Conservation (phyloP, 2,888 invertebrate genomes). For the Brachynemurus nebulosus region DNA sequence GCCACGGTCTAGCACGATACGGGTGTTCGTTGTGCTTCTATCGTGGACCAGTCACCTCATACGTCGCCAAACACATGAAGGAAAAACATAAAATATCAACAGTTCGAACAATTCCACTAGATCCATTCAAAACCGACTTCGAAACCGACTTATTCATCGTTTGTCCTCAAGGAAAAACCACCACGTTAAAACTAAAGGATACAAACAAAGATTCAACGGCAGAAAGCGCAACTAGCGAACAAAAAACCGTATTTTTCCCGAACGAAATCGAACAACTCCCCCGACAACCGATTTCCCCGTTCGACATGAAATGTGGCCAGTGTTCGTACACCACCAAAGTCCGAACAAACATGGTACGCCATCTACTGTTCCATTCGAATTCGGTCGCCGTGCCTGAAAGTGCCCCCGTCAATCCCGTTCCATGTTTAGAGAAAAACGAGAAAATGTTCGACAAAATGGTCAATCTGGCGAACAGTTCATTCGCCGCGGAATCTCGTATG, state of each 20-base stretch:
- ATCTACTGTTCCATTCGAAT: slow-evolving; percentile 49
- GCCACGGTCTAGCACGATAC: slow-evolving; percentile 42
- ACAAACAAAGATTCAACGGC: neutral
- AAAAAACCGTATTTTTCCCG: slow-evolving; percentile 34
- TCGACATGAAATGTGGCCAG: slow-evolving; percentile 44
- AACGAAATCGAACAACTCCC: slow-evolving; percentile 50
- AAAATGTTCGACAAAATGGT: slow-evolving; percentile 76
- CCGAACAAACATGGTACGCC: slow-evolving; percentile 54
- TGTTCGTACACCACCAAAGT: slow-evolving; percentile 59
- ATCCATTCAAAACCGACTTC: slow-evolving; percentile 32
- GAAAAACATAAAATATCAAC: slow-evolving; percentile 34
- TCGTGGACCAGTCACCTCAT: slow-evolving; percentile 23
- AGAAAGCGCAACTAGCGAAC: slow-evolving; percentile 14
- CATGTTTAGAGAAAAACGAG: slow-evolving; percentile 61
- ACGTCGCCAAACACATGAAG: slow-evolving; percentile 36
- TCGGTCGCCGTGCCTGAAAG: slow-evolving; percentile 42
- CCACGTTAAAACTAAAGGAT: neutral
- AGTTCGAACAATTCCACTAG: slow-evolving; percentile 32
- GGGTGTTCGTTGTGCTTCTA: slow-evolving; percentile 42
- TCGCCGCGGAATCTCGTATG: slow-evolving; percentile 28
- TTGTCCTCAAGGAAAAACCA: slow-evolving; percentile 23
- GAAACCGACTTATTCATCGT: slow-evolving; percentile 36
- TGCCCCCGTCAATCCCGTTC: slow-evolving; percentile 70
- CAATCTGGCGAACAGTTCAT: slow-evolving; percentile 61
- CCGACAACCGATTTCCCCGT: slow-evolving; percentile 45